Percentiles rank a stretch among this genome's conserved stretches.
These are phyloP conservation scores for Xestobium rufovillosum DNA, from an alignment of 2,888 invertebrate species.

Conservation along the genomic window DNA sequence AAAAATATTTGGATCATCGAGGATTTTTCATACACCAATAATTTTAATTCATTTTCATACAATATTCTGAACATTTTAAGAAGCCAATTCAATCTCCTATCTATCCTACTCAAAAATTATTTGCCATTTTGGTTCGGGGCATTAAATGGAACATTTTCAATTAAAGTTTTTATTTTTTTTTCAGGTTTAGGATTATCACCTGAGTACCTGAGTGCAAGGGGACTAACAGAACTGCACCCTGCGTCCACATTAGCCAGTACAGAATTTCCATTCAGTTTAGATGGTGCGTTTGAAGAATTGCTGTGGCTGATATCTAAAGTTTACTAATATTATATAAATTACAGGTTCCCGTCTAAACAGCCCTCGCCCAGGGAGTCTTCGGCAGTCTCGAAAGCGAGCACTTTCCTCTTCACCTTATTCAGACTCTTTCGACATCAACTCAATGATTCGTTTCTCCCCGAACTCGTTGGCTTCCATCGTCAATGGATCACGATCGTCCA, in stretches of 20 bases:
- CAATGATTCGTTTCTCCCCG: constrained; percentile 92
- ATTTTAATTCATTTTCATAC: no score
- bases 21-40: no score
- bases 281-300: constrained; percentile 54
- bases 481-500: constrained; percentile 77
- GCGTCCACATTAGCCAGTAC: constrained; percentile 72
- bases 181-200: constrained; percentile 53
- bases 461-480: constrained; percentile 78
- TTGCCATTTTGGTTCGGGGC: no score
- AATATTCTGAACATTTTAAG: no score
- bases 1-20: no score
- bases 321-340: no score
- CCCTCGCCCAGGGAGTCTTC: constrained; percentile 47
- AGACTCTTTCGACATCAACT: constrained; percentile 91
- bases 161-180: constrained; percentile 36
- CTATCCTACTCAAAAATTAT: no score
- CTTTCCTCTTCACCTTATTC: constrained; percentile 93
- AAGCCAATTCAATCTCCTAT: no score
- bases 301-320: constrained; percentile 8
- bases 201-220: constrained; percentile 54
- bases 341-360: constrained; percentile 61
- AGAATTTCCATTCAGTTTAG: constrained; percentile 84
- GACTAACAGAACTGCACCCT: constrained; percentile 49
- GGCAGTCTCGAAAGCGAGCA: constrained; percentile 75
- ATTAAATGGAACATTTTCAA: no score